Evolutionary conservation across 2,113 vertebrate genomes (phyloP), one percentile per base, ranked within the genome.

Genomic region (Hippolais icterina): DNA sequence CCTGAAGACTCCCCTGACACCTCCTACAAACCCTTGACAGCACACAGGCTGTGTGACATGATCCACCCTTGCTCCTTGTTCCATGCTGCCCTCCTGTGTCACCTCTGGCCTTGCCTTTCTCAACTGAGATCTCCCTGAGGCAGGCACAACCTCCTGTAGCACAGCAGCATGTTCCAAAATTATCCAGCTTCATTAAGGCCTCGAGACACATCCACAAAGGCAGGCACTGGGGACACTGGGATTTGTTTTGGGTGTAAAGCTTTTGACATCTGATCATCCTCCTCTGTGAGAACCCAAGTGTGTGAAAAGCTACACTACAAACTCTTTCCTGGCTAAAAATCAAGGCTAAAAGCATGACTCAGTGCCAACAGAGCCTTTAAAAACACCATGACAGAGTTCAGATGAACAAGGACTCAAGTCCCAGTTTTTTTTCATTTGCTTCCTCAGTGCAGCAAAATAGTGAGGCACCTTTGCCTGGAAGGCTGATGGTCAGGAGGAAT

Each of bases 111-210:
- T 50, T 17, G 33, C 15, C 47, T 31, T 28, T 72, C 53, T 81
- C 78, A 65, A 3, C 20, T 31, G 72, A 59, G 52, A 68, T 33
- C 46, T 33, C 37, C 53, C 31, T 18, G 14, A 59, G 61, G 33
- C 17, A 68, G 31, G 61, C 31, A 59, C 11, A 59, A 3, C 44
- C 27, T 42, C 29, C 2, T 6, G 47, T 2, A 13, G 39, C 35
- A n/a, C 0, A 1, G 61, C 56, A 79, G 54, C 54, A 10, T 0
- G 0, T 12, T n/a, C 42, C 25, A 15, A 41, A 69, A 57, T 17
- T 3, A 29, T 33, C 25, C 27, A 1, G 7, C 8, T 11, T 25
- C 35, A 5, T 12, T 7, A 27, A 53, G 37, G 59, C 41, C 63
- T 65, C 37, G 59, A 52, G 54, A 44, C 17, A 24, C 0, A 1